Evolutionary conservation across 2,113 vertebrate species (phyloP).

Genomic region (Apus apus): DNA sequence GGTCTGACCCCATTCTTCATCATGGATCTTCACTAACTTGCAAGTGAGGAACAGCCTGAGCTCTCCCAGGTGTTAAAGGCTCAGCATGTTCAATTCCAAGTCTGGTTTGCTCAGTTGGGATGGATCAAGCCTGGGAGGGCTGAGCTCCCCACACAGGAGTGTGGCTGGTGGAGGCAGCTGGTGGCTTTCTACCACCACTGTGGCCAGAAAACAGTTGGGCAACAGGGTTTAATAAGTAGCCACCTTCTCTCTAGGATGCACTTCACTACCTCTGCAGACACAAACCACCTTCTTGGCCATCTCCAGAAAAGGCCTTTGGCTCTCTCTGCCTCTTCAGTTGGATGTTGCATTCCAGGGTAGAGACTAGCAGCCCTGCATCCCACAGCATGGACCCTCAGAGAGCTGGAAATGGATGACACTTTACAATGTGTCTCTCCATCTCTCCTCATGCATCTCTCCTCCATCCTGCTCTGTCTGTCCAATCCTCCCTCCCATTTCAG

Average conservation of each 20-base stretch:
- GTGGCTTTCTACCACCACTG: not conserved
- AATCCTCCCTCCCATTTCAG: not conserved
- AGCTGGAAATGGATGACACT: not conserved
- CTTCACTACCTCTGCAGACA: not conserved
- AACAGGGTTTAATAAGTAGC: not conserved
- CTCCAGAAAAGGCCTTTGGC: not conserved
- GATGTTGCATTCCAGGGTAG: not conserved
- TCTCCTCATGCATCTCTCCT: not conserved
- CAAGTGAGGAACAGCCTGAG: not conserved
- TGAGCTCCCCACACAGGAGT: not conserved
- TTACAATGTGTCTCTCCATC: not conserved
- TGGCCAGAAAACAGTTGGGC: not conserved
- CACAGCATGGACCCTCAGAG: not conserved
- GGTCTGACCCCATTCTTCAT: not conserved
- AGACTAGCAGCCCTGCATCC: not conserved
- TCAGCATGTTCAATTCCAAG: not conserved
- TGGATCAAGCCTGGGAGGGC: not conserved
- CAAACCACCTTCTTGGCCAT: not conserved
- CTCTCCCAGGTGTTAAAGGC: not conserved
- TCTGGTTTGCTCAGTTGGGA: not conserved
- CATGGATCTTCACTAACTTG: rapidly evolving
- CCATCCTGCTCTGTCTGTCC: not conserved
- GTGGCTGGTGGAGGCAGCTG: too few relatives aligned
- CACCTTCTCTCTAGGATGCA: not conserved
- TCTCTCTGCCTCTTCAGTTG: not conserved